phyloP scores from a whole-genome alignment of 2,797 vertebrate genomes.

The Natrix natrix region DNA sequence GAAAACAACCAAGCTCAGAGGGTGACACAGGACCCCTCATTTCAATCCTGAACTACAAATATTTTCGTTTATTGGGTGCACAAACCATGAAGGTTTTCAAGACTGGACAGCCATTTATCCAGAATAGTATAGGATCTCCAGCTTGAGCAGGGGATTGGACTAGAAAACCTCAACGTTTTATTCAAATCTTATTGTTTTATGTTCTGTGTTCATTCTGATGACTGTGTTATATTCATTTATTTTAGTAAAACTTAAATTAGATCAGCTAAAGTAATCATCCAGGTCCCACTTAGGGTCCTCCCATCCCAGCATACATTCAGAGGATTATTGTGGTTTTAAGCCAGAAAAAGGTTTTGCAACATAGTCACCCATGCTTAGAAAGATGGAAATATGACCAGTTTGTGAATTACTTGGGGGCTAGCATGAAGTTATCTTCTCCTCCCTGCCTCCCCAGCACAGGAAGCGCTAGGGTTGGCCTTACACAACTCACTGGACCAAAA shows the following conservation, averaged over 20 bases:
- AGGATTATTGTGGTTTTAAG: background rate
- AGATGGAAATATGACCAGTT: background rate
- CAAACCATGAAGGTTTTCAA: background rate
- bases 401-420: background rate
- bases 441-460: background rate
- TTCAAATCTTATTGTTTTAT: background rate
- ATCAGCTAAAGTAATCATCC: background rate
- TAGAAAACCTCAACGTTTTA: background rate
- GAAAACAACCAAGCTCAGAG: background rate
- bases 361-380: background rate
- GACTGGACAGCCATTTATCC: background rate
- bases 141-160: background rate
- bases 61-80: background rate
- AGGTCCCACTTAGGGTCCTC: background rate
- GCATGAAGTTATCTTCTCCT: background rate
- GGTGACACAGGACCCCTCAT: background rate
- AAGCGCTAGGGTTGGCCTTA: background rate
- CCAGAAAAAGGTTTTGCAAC: background rate
- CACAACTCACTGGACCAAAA: background rate
- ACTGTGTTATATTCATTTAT: background rate
- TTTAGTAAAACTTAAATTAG: background rate
- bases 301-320: background rate
- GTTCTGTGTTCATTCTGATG: background rate
- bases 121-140: background rate
- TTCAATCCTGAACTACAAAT: background rate